Base-by-base conservation (phyloP, 2,113 vertebrate genomes). In the Eclectus roratus region DNA sequence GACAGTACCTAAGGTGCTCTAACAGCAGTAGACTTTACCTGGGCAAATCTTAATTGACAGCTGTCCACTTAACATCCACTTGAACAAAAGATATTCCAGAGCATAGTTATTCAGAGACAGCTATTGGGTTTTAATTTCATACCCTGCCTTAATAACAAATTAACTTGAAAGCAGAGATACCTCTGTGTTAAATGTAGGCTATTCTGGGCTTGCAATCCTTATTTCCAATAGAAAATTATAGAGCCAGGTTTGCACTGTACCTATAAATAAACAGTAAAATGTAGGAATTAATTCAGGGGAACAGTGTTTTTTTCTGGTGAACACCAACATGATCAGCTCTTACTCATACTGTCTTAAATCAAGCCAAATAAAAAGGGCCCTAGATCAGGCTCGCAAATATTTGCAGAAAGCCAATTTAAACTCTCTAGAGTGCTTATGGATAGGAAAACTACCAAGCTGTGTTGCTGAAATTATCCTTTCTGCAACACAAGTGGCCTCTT, bases 81-180 rank as follows among this genome's bases (percentile, higher is more conserved):
- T 41, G 53, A 91, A 93, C 41, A 85, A 69, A 83, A 88, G 33
- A 77, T 64, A 90, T 66, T 88, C 50, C 64, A 74, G 37, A 74
- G 43, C 4, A 53, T 0, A 79, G 65, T 31, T 68, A 44, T 73
- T 82, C 47, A 80, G 85, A 77, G 58, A 73, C 60, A 83, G 33
- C 13, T 78, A 53, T 35, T 66, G 55, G 55, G 71, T 70, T 85
- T 93, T 76, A 90, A 82, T 93, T 91, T 88, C 66, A 73, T 31
- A 85, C 46, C 13, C 53, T 88, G 60, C 37, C 53, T 88, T 94
- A 93, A 87, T 71, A 86, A 68, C 39, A 82, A 93, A 89, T 74
- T 85, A 74, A 80, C 58, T 11, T 86, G 41, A 87, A 93, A 94
- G 49, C 41, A 56, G 2, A 91, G 74, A 94, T 76, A 90, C 91